Conservation (phyloP, 2,113 vertebrate species). For the Copsychus sechellarum region DNA sequence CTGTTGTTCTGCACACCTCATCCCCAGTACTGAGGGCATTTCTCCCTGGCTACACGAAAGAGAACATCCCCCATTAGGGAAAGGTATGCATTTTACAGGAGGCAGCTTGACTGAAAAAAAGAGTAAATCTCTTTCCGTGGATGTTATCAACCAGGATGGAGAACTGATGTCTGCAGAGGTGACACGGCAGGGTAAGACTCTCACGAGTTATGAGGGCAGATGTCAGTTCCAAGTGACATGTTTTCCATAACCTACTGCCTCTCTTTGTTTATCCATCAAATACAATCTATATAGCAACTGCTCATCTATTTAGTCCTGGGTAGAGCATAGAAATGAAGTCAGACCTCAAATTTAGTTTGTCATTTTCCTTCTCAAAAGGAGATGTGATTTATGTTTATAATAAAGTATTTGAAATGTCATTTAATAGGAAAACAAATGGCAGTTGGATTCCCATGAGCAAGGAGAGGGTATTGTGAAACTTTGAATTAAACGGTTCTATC, state of each 20-base stretch:
- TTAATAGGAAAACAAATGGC: slow-evolving; percentile 81
- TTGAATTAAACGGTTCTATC: slow-evolving; percentile 71
- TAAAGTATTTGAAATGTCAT: slow-evolving; percentile 80
- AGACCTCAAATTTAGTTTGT: slow-evolving; percentile 76
- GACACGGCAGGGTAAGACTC: slow-evolving; percentile 61
- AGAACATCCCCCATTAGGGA: not conserved
- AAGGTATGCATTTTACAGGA: not conserved
- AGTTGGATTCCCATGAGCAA: slow-evolving; percentile 56
- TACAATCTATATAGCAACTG: slow-evolving; percentile 67
- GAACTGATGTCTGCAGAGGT: slow-evolving; percentile 62
- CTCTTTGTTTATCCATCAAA: slow-evolving; percentile 76
- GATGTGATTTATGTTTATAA: slow-evolving; percentile 80
- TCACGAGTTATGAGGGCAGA: slow-evolving; percentile 67
- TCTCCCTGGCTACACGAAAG: not conserved
- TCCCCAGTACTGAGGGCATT: not conserved
- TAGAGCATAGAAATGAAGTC: slow-evolving; percentile 62
- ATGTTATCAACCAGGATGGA: slow-evolving; percentile 1
- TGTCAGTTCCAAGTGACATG: slow-evolving; percentile 72
- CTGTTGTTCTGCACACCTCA: accelerated
- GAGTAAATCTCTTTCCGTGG: not conserved
- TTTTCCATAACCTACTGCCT: slow-evolving; percentile 62
- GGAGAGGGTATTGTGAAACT: slow-evolving; percentile 49
- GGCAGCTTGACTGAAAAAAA: not conserved
- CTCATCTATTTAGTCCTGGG: slow-evolving; percentile 69
- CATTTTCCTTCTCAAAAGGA: slow-evolving; percentile 74